A percentile compares a stretch with the other conserved stretches of the same genome.
Conservation (phyloP, 2,888 invertebrate genomes). For the Drosophila mercatorum region DNA sequence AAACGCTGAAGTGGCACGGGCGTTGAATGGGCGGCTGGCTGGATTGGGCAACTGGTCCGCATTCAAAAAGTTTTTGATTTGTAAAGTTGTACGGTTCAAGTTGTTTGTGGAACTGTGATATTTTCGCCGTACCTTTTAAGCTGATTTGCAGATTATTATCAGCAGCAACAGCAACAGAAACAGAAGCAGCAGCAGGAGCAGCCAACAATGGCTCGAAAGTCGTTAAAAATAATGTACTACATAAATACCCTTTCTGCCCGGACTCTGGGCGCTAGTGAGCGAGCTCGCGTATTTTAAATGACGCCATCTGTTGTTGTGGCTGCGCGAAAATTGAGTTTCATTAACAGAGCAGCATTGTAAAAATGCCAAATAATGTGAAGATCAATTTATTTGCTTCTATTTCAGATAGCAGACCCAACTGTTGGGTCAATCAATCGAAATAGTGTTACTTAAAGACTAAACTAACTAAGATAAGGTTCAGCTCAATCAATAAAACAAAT, state of each 20-base stretch:
- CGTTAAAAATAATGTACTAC: slow-evolving; percentile 40
- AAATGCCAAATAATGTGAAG: background rate
- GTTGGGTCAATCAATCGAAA: too few species aligned
- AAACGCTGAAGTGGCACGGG: slow-evolving; percentile 10
- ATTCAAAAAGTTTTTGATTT: slow-evolving; percentile 66
- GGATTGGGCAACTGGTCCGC: slow-evolving; percentile 13
- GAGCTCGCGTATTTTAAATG: slow-evolving; percentile 3
- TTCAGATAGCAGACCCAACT: too few species aligned
- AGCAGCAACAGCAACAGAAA: slow-evolving; percentile 21
- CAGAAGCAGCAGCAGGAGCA: background rate
- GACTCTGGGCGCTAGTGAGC: too few species aligned
- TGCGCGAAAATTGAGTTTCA: slow-evolving; percentile 13
- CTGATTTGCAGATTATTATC: slow-evolving; percentile 76
- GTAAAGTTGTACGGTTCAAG: slow-evolving; percentile 63
- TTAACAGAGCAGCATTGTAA: slow-evolving; percentile 4
- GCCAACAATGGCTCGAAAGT: slow-evolving; percentile 18
- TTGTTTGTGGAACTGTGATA: slow-evolving; percentile 50
- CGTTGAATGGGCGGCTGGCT: background rate
- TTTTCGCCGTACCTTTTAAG: slow-evolving; percentile 66
- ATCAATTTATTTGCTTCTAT: background rate
- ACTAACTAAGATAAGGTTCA: too few species aligned
- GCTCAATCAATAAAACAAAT: background rate
- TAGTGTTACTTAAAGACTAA: too few species aligned
- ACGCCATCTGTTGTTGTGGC: slow-evolving; percentile 14
- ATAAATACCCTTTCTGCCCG: slow-evolving; percentile 28